Conservation (phyloP, 2,113 vertebrate species). For the Sinocyclocheilus maitianheensis region DNA sequence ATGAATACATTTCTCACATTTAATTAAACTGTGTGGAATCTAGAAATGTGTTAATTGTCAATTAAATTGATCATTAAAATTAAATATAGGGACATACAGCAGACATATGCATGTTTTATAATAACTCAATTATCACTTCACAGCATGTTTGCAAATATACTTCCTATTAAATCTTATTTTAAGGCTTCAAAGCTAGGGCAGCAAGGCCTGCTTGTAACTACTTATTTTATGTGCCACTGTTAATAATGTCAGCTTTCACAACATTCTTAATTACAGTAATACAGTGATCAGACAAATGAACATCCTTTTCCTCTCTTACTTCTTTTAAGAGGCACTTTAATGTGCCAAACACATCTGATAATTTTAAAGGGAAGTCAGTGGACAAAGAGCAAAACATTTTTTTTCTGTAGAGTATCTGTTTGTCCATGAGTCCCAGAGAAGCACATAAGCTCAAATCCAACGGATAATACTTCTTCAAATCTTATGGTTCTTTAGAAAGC, state of each 20-base stretch:
- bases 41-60: not conserved
- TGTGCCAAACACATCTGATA: not conserved
- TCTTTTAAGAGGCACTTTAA: conserved; percentile 3
- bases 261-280: conserved; percentile 42
- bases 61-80: not conserved
- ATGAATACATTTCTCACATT: not conserved
- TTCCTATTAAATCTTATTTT: not conserved
- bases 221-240: conserved; percentile 14
- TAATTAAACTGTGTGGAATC: not conserved
- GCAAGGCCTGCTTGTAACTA: not conserved
- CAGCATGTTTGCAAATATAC: not conserved
- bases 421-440: not conserved
- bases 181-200: not conserved
- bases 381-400: not conserved
- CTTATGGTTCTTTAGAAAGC: not conserved
- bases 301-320: conserved; percentile 12
- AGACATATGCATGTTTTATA: not conserved
- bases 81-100: not conserved
- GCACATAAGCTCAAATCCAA: not conserved
- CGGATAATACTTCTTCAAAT: not conserved
- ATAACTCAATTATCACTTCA: not conserved
- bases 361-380: not conserved
- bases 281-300: conserved; percentile 20
- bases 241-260: conserved; percentile 5
- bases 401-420: not conserved